Percentiles rank a stretch among this genome's conserved stretches.
Conservation (phyloP, 2,888 invertebrate species). For the Xestia sexstrigata region DNA sequence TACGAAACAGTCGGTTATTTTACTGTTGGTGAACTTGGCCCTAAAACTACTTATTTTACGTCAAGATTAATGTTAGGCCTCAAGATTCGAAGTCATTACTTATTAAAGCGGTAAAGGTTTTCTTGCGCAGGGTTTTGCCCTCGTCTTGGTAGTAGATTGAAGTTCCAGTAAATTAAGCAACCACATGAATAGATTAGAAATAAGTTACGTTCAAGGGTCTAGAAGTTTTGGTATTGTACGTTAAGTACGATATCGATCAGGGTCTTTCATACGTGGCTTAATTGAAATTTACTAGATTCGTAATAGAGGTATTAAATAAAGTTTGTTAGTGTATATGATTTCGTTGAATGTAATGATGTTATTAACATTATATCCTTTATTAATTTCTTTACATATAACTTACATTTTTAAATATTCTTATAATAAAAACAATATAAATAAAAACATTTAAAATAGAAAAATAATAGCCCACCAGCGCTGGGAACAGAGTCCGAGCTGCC, state of each 20-base stretch:
- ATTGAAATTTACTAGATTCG: constrained; percentile 9
- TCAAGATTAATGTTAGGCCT: constrained; percentile 50
- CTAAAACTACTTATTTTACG: constrained; percentile 24
- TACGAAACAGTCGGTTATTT: no score
- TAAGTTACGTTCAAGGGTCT: constrained; percentile 46
- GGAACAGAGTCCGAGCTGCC: no score
- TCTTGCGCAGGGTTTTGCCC: constrained; percentile 38
- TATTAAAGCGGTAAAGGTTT: constrained; percentile 61
- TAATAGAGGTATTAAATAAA: background rate
- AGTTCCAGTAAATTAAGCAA: constrained; percentile 60
- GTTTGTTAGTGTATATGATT: constrained; percentile 1
- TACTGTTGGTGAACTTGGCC: no score
- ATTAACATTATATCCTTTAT: no score
- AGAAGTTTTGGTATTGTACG: constrained; percentile 51
- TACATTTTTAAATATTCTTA: no score
- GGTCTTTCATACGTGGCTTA: background rate
- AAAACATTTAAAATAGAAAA: no score
- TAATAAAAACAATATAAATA: no score
- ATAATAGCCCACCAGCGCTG: no score
- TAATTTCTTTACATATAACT: no score
- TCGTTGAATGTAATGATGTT: background rate
- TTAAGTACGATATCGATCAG: constrained; percentile 50
- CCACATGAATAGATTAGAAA: constrained; percentile 64
- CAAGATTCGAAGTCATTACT: constrained; percentile 57
- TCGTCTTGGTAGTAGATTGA: constrained; percentile 52